Base-by-base conservation (phyloP, 2,888 invertebrate genomes). In the Eristalis tenax region DNA sequence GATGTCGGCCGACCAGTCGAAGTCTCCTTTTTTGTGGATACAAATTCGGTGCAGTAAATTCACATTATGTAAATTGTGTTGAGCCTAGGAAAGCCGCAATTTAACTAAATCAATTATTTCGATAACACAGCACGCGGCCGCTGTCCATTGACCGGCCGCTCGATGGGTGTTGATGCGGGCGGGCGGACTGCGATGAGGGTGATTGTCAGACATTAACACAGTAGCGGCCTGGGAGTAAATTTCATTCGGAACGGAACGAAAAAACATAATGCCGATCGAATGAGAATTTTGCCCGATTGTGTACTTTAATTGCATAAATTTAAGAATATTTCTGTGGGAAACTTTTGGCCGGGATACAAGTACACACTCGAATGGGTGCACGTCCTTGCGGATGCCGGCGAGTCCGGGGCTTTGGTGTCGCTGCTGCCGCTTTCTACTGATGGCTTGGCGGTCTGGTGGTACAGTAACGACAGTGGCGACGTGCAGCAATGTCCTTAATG, bases 21-120 rank as follows among this genome's bases (percentile, higher is more conserved):
- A 22, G 32, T 32, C 13, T 32, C 23, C 80, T 71, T 68, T 85
- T 28, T 57, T 26, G 57, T 1, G 65, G 43, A 23, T 18, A 11
- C 40, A 68, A 83, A 75, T 83, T 79, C 65, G 77, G 35, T 75
- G 71, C 71, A 83, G 79, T 79, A 83, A 79, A 83, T 83, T 79
- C 83, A 83, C 76, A 87, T 87, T 83, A 87, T 87, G 87, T 68
- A 87, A 87, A 87, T 87, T 83, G 78, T 79, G 83, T 73, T 79
- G 75, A 76, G 83, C 75, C 61, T 76, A 66, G 61, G 59, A 83
- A 83, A 83, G 87, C 87, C 87, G 73, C 87, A 87, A 87, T 86
- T 86, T 82, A 86, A 86, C 82, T 86, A 78, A 86, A 86, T 86
- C 86, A 86, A 86, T 87, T 87, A 87, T 87, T 83, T 79, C 75